A percentile compares a stretch with the other conserved stretches of the same genome.
These are phyloP conservation scores for Ardeotis arabs DNA, from an alignment of 2,113 vertebrate species.

Conservation along the genomic window DNA sequence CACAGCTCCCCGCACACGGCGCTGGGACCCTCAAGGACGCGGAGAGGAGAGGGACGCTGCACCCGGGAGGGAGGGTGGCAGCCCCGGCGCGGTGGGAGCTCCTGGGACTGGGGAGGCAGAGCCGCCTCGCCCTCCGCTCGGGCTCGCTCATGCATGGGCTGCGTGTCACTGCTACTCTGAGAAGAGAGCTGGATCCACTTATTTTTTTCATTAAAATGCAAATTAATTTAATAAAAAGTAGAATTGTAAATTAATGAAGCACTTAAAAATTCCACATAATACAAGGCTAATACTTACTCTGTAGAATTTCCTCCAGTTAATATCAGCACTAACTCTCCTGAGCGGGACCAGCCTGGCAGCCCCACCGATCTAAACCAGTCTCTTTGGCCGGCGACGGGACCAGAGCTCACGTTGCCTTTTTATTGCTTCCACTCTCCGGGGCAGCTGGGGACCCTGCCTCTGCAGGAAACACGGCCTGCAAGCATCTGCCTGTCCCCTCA, in stretches of 20 bases:
- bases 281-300: conserved; percentile 35
- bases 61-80: not conserved
- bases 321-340: not conserved
- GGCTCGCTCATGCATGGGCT: not conserved
- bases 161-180: not conserved
- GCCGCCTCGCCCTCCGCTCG: not conserved
- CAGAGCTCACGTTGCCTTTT: not conserved
- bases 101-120: rapidly evolving
- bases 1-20: no score
- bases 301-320: conserved; percentile 45
- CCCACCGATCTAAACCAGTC: not conserved
- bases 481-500: not conserved
- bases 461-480: not conserved
- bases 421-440: not conserved
- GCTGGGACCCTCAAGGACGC: not conserved
- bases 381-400: not conserved
- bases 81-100: not conserved
- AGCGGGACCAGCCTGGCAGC: not conserved
- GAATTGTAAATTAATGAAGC: conserved; percentile 74
- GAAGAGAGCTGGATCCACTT: conserved; percentile 43
- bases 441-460: not conserved
- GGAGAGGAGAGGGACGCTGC: not conserved
- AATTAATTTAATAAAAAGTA: conserved; percentile 77
- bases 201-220: conserved; percentile 76
- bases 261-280: conserved; percentile 60